These are phyloP conservation scores for Synergus japonicus DNA, from an alignment of 2,888 invertebrate genomes.

Conservation along the genomic window DNA sequence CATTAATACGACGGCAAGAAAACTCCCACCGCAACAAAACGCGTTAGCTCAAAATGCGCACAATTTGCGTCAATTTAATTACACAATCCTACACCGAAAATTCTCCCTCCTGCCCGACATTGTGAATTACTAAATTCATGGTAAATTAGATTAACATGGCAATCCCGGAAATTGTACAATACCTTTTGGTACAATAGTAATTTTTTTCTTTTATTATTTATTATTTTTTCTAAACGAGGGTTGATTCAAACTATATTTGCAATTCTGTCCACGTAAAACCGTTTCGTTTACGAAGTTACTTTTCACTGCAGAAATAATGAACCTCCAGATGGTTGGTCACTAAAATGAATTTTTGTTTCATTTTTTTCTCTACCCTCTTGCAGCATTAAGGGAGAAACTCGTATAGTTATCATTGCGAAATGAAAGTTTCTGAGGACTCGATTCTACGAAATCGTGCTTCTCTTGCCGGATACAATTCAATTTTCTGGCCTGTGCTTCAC, in stretches of 20 bases:
- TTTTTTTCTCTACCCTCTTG: conserved; percentile 13
- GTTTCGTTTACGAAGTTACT: conserved; percentile 36
- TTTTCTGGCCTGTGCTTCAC: conserved; percentile 45
- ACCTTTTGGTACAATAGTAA: not conserved
- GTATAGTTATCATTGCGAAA: conserved; percentile 50
- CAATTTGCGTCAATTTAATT: conserved; percentile 38
- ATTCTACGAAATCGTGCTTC: conserved; percentile 36
- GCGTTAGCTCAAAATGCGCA: conserved; percentile 29
- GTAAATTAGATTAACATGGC: not conserved
- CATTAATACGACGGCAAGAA: conserved; percentile 24
- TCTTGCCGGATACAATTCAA: conserved; percentile 49
- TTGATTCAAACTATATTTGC: conserved; percentile 25
- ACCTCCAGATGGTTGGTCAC: not conserved
- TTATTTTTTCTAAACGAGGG: not conserved
- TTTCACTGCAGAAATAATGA: conserved; percentile 30
- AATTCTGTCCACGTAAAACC: conserved; percentile 22
- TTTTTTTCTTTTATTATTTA: not conserved
- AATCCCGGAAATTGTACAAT: not conserved
- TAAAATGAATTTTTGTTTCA: not conserved
- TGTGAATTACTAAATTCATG: conserved; percentile 18
- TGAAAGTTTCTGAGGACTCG: conserved; percentile 3
- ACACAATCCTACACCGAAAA: conserved; percentile 8
- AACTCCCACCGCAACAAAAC: conserved; percentile 23
- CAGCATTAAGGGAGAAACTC: conserved; percentile 48
- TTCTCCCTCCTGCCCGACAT: conserved; percentile 5